A percentile compares a stretch with the other conserved stretches of the same genome.
Evolutionary conservation across 2,113 vertebrate species (phyloP).

Genomic region (Calcarius ornatus): DNA sequence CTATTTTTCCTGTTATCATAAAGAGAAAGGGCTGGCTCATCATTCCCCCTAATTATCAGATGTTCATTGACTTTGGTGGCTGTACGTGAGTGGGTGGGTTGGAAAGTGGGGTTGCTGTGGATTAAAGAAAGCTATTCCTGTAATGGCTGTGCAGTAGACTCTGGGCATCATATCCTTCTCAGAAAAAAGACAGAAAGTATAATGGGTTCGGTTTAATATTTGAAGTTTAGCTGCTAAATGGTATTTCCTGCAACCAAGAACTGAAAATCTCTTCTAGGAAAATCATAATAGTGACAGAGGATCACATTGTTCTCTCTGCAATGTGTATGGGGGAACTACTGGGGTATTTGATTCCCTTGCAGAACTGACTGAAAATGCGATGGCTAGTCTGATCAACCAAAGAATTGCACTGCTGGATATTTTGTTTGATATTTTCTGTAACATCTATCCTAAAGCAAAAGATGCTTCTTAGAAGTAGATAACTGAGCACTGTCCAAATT

Average conservation of each 20-base stretch:
- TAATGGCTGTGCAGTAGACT: background rate
- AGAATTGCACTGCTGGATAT: background rate
- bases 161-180: rapidly evolving
- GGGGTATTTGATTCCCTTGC: background rate
- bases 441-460: background rate
- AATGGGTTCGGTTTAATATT: rapidly evolving
- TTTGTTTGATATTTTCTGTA: background rate
- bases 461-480: background rate
- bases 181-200: background rate
- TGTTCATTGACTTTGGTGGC: background rate
- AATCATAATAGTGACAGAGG: background rate
- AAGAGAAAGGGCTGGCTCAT: background rate
- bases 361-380: background rate
- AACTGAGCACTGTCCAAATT: background rate
- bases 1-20: slow-evolving; percentile 7
- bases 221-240: background rate
- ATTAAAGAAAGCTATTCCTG: background rate
- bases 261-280: background rate
- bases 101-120: background rate
- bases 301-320: background rate
- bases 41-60: background rate
- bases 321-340: background rate
- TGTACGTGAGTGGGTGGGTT: background rate
- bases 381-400: background rate
- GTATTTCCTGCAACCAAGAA: background rate